Evolutionary conservation across 2,113 vertebrate species (phyloP).

Genomic region (Silurus asotus): DNA sequence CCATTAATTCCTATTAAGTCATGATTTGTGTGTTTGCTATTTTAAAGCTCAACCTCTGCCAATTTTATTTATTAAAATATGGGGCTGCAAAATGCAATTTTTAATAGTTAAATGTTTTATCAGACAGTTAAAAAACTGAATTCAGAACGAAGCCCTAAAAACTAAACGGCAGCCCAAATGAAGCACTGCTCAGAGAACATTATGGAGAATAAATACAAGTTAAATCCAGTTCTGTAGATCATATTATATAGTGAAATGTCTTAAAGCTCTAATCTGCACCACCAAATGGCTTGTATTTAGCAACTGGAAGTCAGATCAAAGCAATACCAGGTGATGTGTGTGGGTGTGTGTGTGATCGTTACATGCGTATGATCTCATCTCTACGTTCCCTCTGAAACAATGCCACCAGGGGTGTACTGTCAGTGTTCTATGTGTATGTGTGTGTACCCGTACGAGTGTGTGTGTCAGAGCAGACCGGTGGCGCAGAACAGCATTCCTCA

Average conservation of each 20-base stretch:
- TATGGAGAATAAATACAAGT: background rate
- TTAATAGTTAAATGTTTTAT: background rate
- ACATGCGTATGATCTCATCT: constrained; percentile 29
- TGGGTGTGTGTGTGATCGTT: constrained; percentile 21
- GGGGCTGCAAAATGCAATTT: background rate
- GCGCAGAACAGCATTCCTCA: constrained; percentile 48
- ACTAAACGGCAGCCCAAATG: background rate
- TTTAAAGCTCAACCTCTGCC: background rate
- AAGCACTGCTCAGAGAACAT: background rate
- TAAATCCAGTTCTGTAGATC: background rate
- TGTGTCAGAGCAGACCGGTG: constrained; percentile 30
- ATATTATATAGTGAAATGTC: background rate
- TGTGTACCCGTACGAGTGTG: constrained; percentile 24
- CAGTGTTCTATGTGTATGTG: constrained; percentile 16
- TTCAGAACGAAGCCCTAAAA: background rate
- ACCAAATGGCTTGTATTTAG: background rate
- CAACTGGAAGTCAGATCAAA: background rate
- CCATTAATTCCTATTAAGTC: background rate
- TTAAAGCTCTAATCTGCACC: background rate
- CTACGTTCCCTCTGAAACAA: constrained; percentile 32
- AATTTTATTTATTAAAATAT: too few species aligned
- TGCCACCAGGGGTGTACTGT: constrained; percentile 37
- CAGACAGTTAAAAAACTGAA: background rate
- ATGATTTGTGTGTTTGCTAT: background rate
- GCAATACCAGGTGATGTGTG: constrained; percentile 13